phyloP scores from a whole-genome alignment of 2,888 invertebrate genomes.

The Xiphydria camelus region DNA sequence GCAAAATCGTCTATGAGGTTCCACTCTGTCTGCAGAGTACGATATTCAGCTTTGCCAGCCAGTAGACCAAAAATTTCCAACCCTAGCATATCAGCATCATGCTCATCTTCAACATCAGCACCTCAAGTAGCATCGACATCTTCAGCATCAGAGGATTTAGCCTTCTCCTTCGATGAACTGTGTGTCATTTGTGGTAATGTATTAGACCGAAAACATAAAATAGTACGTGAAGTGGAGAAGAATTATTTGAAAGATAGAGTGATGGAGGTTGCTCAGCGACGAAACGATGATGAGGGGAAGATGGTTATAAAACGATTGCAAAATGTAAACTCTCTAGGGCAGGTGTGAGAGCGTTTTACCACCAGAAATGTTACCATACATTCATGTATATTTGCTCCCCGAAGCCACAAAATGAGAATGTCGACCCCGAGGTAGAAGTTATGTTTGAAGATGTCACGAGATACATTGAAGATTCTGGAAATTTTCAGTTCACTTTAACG shows the following conservation, averaged over 20 bases:
- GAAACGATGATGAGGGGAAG: conserved; percentile 7
- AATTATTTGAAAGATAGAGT: conserved; percentile 1
- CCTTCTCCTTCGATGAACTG: conserved; percentile 5
- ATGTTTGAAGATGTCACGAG: conserved; percentile 6
- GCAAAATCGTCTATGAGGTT: not conserved
- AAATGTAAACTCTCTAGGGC: conserved; percentile 1
- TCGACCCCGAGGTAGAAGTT: not conserved
- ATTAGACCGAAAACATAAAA: conserved; percentile 3
- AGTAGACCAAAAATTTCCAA: not conserved
- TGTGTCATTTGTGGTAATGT: conserved; percentile 7
- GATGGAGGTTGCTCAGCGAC: not conserved
- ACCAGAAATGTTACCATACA: conserved; percentile 2
- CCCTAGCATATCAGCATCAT: not conserved
- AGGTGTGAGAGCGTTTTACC: conserved; percentile 5
- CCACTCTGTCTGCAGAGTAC: conserved; percentile 3
- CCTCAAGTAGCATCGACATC: conserved; percentile 1
- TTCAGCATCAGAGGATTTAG: not conserved
- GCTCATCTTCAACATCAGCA: not conserved
- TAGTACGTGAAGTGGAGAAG: conserved; percentile 2
- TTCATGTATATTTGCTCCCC: not conserved
- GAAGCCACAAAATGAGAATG: not conserved
- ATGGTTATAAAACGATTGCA: conserved; percentile 3
- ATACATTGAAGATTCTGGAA: not conserved
- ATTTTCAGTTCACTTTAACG: not conserved
- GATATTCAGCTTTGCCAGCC: conserved; percentile 1